These are phyloP conservation scores for Saimiri boliviensis DNA, from an alignment of 2,113 vertebrate genomes.

Conservation along the genomic window DNA sequence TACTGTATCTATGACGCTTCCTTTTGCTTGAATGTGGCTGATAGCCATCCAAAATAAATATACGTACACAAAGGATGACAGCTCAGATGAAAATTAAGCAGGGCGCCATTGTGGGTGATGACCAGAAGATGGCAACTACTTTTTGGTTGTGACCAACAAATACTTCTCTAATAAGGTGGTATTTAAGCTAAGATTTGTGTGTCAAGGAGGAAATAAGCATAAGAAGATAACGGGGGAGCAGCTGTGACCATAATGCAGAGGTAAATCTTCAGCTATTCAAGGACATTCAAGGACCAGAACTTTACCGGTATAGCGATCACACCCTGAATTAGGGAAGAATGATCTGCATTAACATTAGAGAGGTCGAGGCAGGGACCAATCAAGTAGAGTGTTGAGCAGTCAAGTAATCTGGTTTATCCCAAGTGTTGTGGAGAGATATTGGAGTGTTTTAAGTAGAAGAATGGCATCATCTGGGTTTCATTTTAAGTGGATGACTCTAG, in stretches of 20 bases:
- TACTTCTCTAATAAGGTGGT: background rate
- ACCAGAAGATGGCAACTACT: too few relatives aligned
- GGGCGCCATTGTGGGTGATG: too few relatives aligned
- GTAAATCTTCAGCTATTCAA: background rate
- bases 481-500: background rate
- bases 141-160: background rate
- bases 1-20: background rate
- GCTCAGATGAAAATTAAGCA: background rate
- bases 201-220: background rate
- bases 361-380: accelerated
- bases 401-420: background rate
- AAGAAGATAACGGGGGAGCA: background rate
- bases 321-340: background rate
- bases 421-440: background rate
- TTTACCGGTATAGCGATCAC: accelerated
- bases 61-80: background rate
- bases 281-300: background rate
- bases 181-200: background rate
- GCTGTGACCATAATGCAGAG: background rate
- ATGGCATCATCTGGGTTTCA: background rate
- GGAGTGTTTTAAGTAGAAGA: background rate
- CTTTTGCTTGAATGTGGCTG: background rate
- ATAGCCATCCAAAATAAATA: background rate
- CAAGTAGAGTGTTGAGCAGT: background rate
- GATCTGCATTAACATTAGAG: too few relatives aligned